Base-by-base conservation (phyloP, 2,113 vertebrate species). In the Neofelis nebulosa region DNA sequence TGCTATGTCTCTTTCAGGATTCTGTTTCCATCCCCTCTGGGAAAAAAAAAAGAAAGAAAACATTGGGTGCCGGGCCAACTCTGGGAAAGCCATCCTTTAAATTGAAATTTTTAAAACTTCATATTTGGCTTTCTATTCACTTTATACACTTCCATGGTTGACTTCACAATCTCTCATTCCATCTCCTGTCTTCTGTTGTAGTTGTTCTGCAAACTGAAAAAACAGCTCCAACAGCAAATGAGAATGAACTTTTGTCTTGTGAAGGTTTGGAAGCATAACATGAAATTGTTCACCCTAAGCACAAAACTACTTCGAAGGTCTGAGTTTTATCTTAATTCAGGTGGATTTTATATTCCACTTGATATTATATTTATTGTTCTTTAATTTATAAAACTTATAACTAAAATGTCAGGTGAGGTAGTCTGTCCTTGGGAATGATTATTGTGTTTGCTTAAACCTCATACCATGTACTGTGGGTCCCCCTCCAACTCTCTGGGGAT, bases 11-110 rank as follows among this genome's bases (percentile, higher is more conserved):
- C 16, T 71, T 19, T 85, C 73, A 73, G 2, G 8, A 55, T 55
- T 96, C 27, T 45, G 50, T 63, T 41, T 36, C 10, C 21, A 81
- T 13, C 16, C 14, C 55, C 3, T 55, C 4, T 25, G 41, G 45
- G 45, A 0, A 1, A 38, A 38, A 38, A 38, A 15, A 38, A 61
- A 23, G 41, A 45, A 45, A 45, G 45, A 9, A 45, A 45, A 9
- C 45, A 61, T 23, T 8, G 21, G 21, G 21, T 23, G 7, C 21
- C 8, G 7, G 57, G 21, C 57, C 57, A 91, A 48, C 19, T 94
- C 73, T 94, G 29, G 65, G 74, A 65, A 73, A 80, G n/a, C 36
- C 29, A 74, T 91, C 31, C n/a, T 94, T 91, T 86, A 91, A 73
- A 81, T 81, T 80, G 55, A 73, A 66, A 57, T 57, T 78, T 82